phyloP scores from a whole-genome alignment of 2,888 invertebrate genomes.

The Orthosia cruda region DNA sequence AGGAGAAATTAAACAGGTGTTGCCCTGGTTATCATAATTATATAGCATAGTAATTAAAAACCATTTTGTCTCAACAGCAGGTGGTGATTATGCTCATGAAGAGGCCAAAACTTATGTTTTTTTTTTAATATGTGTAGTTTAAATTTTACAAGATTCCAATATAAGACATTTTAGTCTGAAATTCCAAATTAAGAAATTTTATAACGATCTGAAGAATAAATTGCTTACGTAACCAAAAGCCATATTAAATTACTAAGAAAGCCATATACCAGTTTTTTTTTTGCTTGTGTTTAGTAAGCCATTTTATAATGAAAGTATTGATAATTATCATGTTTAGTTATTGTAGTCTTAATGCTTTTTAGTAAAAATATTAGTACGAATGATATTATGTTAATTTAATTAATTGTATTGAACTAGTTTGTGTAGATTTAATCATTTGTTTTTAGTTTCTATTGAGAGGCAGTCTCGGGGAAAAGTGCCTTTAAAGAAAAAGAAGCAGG shows the following conservation, averaged over 20 bases:
- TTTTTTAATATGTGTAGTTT: slow-evolving; percentile 16
- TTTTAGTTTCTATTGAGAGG: slow-evolving; percentile 57
- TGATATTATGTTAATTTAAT: slow-evolving; percentile 41
- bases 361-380: slow-evolving; percentile 26
- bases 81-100: slow-evolving; percentile 22
- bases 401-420: slow-evolving; percentile 41
- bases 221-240: slow-evolving; percentile 9
- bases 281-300: slow-evolving; percentile 1
- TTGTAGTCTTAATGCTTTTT: slow-evolving; percentile 26
- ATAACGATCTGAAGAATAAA: slow-evolving; percentile 14
- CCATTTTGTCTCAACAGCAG: background rate
- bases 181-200: background rate
- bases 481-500: slow-evolving; percentile 5
- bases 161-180: slow-evolving; percentile 1
- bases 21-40: slow-evolving; percentile 24
- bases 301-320: slow-evolving; percentile 20
- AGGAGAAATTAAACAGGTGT: slow-evolving; percentile 10
- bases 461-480: slow-evolving; percentile 38
- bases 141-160: slow-evolving; percentile 6
- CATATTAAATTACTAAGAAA: slow-evolving; percentile 1
- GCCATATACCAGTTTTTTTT: background rate
- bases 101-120: slow-evolving; percentile 36
- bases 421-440: slow-evolving; percentile 64
- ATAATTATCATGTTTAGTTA: slow-evolving; percentile 43
- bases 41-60: slow-evolving; percentile 24